Evolutionary conservation across 2,888 invertebrate genomes (phyloP), one percentile per base, ranked within the genome.

Genomic region (Latrodectus hesperus): DNA sequence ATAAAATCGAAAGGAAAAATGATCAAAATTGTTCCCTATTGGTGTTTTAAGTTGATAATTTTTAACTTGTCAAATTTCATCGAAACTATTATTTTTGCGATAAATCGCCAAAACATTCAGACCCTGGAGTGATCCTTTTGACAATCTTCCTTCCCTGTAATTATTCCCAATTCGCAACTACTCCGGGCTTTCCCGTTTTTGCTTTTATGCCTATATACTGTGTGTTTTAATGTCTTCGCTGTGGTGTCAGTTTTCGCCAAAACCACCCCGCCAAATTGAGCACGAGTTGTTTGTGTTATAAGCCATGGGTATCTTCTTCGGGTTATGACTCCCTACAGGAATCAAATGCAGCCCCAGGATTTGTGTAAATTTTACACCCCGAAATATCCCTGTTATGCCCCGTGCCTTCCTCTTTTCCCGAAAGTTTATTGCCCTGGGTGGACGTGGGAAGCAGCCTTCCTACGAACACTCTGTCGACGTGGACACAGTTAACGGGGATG

Each of bases 111-210:
- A 76, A 72, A 16, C n/a, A 64, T 6, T 16, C 12, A 49, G 17
- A 60, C 64, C 52, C 70, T 38, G 10, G 6, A 53, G 70, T 82
- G 70, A 68, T 72, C 55, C 72, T 60, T 52, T 68, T 65, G 52
- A 73, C 49, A 71, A 87, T 38, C 76, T 73, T 53, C 52, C 60
- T 10, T 60, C 74, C 55, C 55, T 78, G 80, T 87, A 87, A 87
- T 87, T 87, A 87, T 81, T 87, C 86, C 86, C 86, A 71, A 67
- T 72, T 76, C 81, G 60, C 84, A 84, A n/a, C 12, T 78, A 38
- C 65, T 68, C 51, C 51, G 51, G 68, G 38, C 38, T 3, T 51
- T 84, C 84, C 84, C 65, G 84, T 84, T 84, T 84, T 84, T 87
- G 64, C 72, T 77, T 70, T 76, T 73, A 84, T 38, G 67, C 67